Evolutionary conservation across 2,797 vertebrate species (phyloP).

Genomic region (Melanotaenia boesemani): DNA sequence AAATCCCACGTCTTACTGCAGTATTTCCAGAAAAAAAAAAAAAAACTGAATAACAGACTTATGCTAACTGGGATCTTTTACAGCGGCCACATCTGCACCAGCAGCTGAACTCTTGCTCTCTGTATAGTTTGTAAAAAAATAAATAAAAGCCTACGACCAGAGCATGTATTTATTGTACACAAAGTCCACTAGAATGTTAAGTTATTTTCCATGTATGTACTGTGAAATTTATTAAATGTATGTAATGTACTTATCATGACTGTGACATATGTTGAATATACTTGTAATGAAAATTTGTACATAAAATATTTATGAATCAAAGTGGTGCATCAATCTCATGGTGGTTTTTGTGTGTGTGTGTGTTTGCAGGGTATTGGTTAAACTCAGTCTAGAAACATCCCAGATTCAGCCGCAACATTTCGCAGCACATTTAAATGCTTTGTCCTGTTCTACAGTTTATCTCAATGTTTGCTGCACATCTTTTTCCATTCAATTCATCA

Average conservation of each 20-base stretch:
- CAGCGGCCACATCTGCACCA: slow-evolving; percentile 30
- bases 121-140: slow-evolving; percentile 56
- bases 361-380: not conserved
- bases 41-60: not conserved
- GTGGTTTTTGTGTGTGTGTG: not conserved
- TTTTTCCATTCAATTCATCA: too few relatives aligned
- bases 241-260: slow-evolving; percentile 63
- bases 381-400: not conserved
- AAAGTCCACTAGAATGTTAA: slow-evolving; percentile 65
- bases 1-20: slow-evolving; percentile 13
- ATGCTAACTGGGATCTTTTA: not conserved
- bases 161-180: slow-evolving; percentile 82
- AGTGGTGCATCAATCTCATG: not conserved
- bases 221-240: slow-evolving; percentile 70
- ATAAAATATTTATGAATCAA: slow-evolving; percentile 81
- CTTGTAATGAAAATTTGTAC: slow-evolving; percentile 80
- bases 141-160: slow-evolving; percentile 33
- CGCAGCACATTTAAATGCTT: too few relatives aligned
- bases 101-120: slow-evolving; percentile 65
- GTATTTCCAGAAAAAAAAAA: slow-evolving; percentile 25
- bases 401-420: too few relatives aligned
- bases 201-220: slow-evolving; percentile 70
- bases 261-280: slow-evolving; percentile 74
- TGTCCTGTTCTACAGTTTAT: too few relatives aligned
- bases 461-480: too few relatives aligned